Base-by-base conservation (phyloP, 2,797 vertebrate genomes). In the Perodicticus potto region DNA sequence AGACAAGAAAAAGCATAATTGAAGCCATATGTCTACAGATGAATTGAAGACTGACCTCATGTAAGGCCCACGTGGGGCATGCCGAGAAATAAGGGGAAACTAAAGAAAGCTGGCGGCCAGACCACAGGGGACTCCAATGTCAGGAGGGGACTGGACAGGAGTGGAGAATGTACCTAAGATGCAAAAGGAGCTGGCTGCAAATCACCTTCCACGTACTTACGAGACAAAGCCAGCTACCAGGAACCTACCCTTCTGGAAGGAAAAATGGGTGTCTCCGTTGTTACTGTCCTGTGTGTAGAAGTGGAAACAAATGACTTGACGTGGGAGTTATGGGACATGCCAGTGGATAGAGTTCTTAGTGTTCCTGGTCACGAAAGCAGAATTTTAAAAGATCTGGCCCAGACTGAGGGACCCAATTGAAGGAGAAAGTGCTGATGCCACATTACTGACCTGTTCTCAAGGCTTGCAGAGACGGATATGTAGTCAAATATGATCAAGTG, bases 401-500 rank as follows among this genome's bases (percentile, higher is more conserved):
- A 17, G n/a, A 40, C 11, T 1, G 3, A 55, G 17, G 55, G 29
- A 27, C 34, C 29, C 61, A 45, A 17, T 1, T 9, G 17, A 69
- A 32, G n/a, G 4, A 5, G 32, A 29, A 43, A 32, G 32, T 34
- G 29, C 49, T 29, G 29, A 69, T 2, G 43, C 10, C 11, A 16
- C 78, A 6, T 83, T 73, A 98, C 97, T 95, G 78, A 99, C 98
- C 98, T 98, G 97, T 98, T 99, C 86, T 97, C 92, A 92, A 99
- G 98, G 37, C 96, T 98, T 9, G 98, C 96, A 14, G 98, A 99
- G 94, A 99, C 94, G 1, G 98, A 97, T 95, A 99, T 98, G 97
- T 98, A 99, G 98, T 99, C 98, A 86, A 99, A 99, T 93, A 99
- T 98, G 94, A 99, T 99, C 70, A 99, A 97, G 95, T 99, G 99